phyloP scores from a whole-genome alignment of 2,888 invertebrate species.

The Fragum sueziense region DNA sequence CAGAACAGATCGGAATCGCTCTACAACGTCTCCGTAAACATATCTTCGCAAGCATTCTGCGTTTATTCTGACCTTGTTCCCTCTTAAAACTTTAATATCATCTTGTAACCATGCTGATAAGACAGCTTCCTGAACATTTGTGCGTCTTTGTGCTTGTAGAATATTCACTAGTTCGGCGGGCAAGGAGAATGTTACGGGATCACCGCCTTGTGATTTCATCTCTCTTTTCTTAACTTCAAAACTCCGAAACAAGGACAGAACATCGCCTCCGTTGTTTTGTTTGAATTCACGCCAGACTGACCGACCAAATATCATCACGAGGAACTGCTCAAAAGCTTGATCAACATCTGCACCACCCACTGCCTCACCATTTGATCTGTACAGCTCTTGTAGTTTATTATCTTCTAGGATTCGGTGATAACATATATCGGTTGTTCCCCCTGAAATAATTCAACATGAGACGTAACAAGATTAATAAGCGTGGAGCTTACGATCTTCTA shows the following conservation, averaged over 20 bases:
- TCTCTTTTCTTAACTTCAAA: neutral
- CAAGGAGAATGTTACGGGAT: neutral
- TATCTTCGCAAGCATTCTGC: neutral
- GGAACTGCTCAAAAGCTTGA: neutral
- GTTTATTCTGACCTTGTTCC: neutral
- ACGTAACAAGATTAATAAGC: too few species aligned
- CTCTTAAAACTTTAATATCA: neutral
- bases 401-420: neutral
- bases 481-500: too few species aligned
- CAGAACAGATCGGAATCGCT: neutral
- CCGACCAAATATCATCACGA: neutral
- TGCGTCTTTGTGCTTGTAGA: neutral
- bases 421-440: conserved; percentile 8
- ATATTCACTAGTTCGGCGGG: neutral
- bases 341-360: conserved; percentile 4
- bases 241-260: neutral
- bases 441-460: too few species aligned
- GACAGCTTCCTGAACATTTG: neutral
- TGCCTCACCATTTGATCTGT: neutral
- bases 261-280: neutral
- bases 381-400: neutral
- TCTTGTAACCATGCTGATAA: neutral
- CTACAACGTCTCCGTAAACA: neutral
- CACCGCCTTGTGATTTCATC: neutral
- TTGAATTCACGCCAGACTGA: neutral